Evolutionary conservation across 2,113 vertebrate genomes (phyloP), one percentile per base, ranked within the genome.

Genomic region (Grammomys dolichurus): DNA sequence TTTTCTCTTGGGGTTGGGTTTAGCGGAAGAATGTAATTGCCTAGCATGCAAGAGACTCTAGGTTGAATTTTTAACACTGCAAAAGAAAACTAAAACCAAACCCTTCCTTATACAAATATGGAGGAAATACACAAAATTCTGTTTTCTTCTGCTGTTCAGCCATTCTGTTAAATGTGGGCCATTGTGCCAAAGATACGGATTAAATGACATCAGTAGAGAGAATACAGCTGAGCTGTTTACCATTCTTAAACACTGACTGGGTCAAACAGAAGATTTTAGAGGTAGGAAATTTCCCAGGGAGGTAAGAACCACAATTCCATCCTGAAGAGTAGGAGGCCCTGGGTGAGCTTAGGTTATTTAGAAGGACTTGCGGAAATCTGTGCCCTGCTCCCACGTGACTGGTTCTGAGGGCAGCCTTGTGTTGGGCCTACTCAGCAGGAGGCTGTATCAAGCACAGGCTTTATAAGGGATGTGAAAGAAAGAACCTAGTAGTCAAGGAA

Each of bases 31-130:
- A n/a, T 58, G 5, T 40, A 58, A 65, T 43, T 73, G 36, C 36
- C 48, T 73, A 58, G 36, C 69, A 56, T 43, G 33, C 8, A 3
- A 54, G 82, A 65, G 85, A 46, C 63, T 33, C 11, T 69, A 69
- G 19, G 65, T 54, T 87, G 7, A 87, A 36, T 70, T 24, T 46
- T 51, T 70, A 70, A 51, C 65, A 70, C 20, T 26, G 36, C 36
- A 73, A 40, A 31, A 40, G 24, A 43, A 75, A 73, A 73, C 11
- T 26, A 73, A 73, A 73, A 60, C 24, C 24, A 88, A 43, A 43
- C 8, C 7, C 69, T 63, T 93, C 86, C 69, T 91, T 89, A 93
- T 40, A 40, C 85, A 87, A 95, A 96, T 73, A 96, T 58, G 93
- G n/a, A 94, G 78, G 26, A 93, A 93, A 95, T 28, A 22, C 69